Evolutionary conservation across 2,113 vertebrate species (phyloP), one percentile per base, ranked within the genome.

Genomic region (Notarius lentiginosus): DNA sequence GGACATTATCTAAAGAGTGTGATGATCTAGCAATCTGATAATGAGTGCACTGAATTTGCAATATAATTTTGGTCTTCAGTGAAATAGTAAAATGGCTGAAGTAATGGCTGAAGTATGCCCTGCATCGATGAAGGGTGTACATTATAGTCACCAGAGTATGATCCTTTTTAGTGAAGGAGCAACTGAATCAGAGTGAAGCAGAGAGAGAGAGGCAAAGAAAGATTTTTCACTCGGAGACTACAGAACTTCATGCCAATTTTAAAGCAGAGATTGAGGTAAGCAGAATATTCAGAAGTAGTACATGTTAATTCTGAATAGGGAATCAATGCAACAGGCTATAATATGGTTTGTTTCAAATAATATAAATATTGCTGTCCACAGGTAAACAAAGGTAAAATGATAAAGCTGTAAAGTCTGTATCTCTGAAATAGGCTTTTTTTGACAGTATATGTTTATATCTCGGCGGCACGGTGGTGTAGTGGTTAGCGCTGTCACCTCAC

Each of bases 81-180:
- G 49, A 27, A 79, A 55, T 27, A 27, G 11, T 27, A 53, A 79
- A 79, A 56, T 79, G 27, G 3, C 8, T 58, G 27, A 55, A 77
- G 5, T 30, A 17, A 27, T 41, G 41, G 3, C 2, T 41, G 41
- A 41, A 41, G 41, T 27, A 10, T 58, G 9, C 7, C 12, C 47
- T 27, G 61, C 51, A 10, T 83, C 20, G 51, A 20, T 60, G 20
- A 66, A 30, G 47, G 24, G 41, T 65, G 47, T 15, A 47, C 27
- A 22, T 24, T 51, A 49, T 10, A 15, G 24, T 83, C 47, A 66
- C 17, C 56, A 47, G 34, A 82, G 22, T 66, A 12, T 83, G 61
- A 53, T 68, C 15, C 14, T 80, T 58, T 81, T 8, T 81, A 86
- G 85, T 81, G n/a, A 81, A 82, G 79, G 63, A 84, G 83, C 73